These are phyloP conservation scores for Hippocampus kuda DNA, from an alignment of 2,797 vertebrate genomes.

Conservation along the genomic window DNA sequence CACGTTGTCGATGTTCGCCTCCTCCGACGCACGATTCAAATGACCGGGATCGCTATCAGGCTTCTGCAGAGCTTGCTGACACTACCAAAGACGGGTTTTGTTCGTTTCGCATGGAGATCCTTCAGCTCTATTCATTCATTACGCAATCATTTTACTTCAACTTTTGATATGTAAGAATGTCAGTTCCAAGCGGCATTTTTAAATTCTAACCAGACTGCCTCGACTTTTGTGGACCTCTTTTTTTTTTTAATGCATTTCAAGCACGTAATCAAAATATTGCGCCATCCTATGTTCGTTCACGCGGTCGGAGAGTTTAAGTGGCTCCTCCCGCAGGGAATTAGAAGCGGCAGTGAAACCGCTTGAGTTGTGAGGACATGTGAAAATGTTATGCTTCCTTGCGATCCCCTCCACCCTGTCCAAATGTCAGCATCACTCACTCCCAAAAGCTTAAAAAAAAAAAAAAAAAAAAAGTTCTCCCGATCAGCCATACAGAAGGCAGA, in stretches of 20 bases:
- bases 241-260: conserved; percentile 49
- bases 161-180: conserved; percentile 5
- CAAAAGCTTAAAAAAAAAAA: conserved; percentile 17
- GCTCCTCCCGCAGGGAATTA: conserved; percentile 42
- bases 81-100: no score
- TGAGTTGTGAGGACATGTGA: conserved; percentile 33
- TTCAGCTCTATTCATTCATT: no score
- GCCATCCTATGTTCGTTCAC: conserved; percentile 59
- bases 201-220: conserved; percentile 55
- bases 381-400: conserved; percentile 31
- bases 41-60: no score
- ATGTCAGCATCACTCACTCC: conserved; percentile 52
- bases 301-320: conserved; percentile 43
- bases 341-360: conserved; percentile 45
- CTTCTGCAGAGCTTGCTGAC: no score
- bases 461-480: conserved; percentile 18
- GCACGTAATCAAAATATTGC: conserved; percentile 71
- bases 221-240: conserved; percentile 63
- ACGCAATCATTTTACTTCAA: no score
- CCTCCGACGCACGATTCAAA: no score
- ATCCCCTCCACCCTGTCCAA: conserved; percentile 40
- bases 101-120: no score
- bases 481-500: conserved; percentile 49
- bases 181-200: conserved; percentile 63
- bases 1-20: no score